Base-by-base conservation (phyloP, 2,113 vertebrate species). In the Crypturellus undulatus region DNA sequence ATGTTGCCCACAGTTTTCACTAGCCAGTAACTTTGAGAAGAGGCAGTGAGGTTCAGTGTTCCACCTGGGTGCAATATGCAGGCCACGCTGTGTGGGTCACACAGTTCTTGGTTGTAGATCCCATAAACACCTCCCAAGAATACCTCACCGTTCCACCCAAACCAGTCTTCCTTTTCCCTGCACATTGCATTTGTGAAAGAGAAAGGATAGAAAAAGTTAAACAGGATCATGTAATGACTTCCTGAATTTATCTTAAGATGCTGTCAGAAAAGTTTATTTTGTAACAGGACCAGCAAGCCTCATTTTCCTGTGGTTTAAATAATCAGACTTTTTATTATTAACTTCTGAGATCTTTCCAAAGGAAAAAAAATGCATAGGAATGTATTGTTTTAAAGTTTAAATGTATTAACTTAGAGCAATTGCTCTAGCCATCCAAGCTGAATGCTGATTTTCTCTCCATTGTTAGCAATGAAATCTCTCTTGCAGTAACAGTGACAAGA, bases 71-170 rank as follows among this genome's bases (percentile, higher is more conserved):
- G 77, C 45, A 36, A 5, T 67, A 32, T 6, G 4, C 10, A 63
- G 32, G 71, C 45, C 47, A 49, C 47, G 8, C 47, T 49, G 47
- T 49, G 11, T 11, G 28, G 52, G 25, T 79, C 58, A 40, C 78
- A n/a, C 11, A 16, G 43, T 72, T 79, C 47, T 90, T 82, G 52
- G 54, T 47, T 76, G 58, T 38, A 65, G 56, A 52, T 22, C 0
- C 1, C 63, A 34, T 78, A 15, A 40, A 5, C 60, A 49, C 49
- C 30, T 95, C 85, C 38, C 75, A 45, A 69, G 75, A 81, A 67
- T 78, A 93, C 81, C 92, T 93, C 92, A 80, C 59, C 63, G 54
- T 59, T 82, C 84, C 26, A 38, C 45, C 64, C 88, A 84, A 79
- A 73, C 36, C 64, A 91, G 79, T 73, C 68, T 90, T 87, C 78